These are phyloP conservation scores for Fabriciana adippe DNA, from an alignment of 2,888 invertebrate genomes.

Conservation along the genomic window DNA sequence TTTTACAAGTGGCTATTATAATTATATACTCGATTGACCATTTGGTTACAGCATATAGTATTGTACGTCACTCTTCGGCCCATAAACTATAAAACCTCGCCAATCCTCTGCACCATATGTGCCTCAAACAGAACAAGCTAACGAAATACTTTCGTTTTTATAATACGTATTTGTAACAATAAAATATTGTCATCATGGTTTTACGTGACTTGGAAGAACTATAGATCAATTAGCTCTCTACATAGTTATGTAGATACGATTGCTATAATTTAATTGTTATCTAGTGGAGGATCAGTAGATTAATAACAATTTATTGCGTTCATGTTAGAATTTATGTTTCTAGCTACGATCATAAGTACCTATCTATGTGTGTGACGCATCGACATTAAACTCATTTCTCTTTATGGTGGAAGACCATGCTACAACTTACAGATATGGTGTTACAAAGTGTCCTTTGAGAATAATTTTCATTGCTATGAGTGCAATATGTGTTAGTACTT, in stretches of 20 bases:
- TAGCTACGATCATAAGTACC: not conserved
- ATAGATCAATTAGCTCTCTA: too few species aligned
- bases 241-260: not conserved
- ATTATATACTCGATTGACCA: too few species aligned
- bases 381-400: constrained; percentile 17
- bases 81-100: too few species aligned
- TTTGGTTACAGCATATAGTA: too few species aligned
- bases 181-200: too few species aligned
- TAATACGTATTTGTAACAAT: too few species aligned
- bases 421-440: constrained; percentile 21
- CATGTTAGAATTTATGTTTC: constrained; percentile 1
- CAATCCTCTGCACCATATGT: too few species aligned
- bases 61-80: too few species aligned
- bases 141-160: too few species aligned
- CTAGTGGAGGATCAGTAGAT: not conserved
- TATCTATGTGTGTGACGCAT: constrained; percentile 17
- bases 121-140: too few species aligned
- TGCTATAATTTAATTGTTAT: not conserved
- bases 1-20: too few species aligned
- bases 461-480: constrained; percentile 21
- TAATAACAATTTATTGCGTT: not conserved
- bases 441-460: constrained; percentile 28
- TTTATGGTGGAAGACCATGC: constrained; percentile 29
- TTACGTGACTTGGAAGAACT: too few species aligned
- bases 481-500: not conserved